A percentile compares a stretch with the other conserved stretches of the same genome.
These are phyloP conservation scores for Thalassoma bifasciatum DNA, from an alignment of 2,113 vertebrate species.

Conservation along the genomic window DNA sequence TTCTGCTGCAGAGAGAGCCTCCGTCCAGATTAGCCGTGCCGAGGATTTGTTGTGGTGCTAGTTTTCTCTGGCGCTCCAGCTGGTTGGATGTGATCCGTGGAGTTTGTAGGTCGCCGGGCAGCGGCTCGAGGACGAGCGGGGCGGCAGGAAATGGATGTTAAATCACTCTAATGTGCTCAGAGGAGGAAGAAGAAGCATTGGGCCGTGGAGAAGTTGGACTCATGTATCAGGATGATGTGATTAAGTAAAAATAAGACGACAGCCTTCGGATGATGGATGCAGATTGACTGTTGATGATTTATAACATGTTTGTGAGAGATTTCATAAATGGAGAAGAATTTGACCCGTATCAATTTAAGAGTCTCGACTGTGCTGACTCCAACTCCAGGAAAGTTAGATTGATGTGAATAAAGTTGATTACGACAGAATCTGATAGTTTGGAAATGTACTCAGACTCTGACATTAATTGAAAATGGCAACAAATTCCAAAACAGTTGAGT, in stretches of 20 bases:
- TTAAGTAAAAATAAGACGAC: conserved; percentile 11
- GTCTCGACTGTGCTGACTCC: neutral
- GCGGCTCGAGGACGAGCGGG: neutral
- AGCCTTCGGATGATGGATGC: neutral
- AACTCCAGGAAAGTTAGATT: neutral
- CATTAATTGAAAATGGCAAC: no score
- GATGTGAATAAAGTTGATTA: no score
- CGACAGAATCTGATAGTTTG: no score
- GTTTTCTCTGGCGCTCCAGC: conserved; percentile 9
- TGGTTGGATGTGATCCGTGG: conserved; percentile 38
- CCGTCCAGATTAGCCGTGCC: conserved; percentile 50
- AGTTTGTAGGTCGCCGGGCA: conserved; percentile 43
- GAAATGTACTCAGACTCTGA: no score
- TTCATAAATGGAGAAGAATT: neutral
- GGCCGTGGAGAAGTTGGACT: neutral
- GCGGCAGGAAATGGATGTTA: conserved; percentile 46
- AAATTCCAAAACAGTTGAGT: no score
- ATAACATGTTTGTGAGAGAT: neutral
- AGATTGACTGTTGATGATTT: neutral
- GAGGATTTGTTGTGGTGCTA: conserved; percentile 33
- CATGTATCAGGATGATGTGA: conserved; percentile 44
- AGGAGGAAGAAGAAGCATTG: conserved; percentile 13
- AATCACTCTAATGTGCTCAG: conserved; percentile 41
- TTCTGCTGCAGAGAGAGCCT: conserved; percentile 54
- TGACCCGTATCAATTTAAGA: neutral